A percentile compares a stretch with the other conserved stretches of the same genome.
These are phyloP conservation scores for Meloidogyne exigua DNA, from an alignment of 1,140 invertebrate genomes.

Conservation along the genomic window DNA sequence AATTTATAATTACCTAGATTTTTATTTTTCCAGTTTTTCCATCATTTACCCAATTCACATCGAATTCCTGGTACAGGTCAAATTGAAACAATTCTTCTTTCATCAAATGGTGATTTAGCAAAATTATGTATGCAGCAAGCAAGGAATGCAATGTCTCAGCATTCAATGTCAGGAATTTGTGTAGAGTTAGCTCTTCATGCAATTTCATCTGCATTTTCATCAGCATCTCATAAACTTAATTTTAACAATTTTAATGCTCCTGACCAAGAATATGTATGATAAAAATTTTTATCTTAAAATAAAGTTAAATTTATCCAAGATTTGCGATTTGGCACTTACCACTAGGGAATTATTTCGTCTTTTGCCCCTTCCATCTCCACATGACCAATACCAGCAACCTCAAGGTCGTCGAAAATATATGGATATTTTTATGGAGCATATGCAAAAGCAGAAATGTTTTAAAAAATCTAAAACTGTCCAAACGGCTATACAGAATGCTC, in stretches of 20 bases:
- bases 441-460: conserved; percentile 26
- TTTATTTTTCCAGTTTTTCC: conserved; percentile 6
- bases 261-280: conserved; percentile 25
- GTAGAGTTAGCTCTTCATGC: conserved; percentile 21
- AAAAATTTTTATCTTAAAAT: background rate
- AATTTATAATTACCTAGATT: background rate
- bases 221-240: conserved; percentile 26
- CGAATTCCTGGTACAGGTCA: conserved; percentile 9
- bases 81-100: background rate
- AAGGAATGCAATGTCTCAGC: conserved; percentile 6
- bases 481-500: background rate
- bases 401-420: conserved; percentile 19
- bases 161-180: conserved; percentile 12
- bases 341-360: conserved; percentile 21
- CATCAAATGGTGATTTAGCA: conserved; percentile 12
- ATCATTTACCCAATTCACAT: conserved; percentile 17
- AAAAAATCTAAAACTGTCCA: conserved; percentile 14
- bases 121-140: conserved; percentile 25
- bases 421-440: conserved; percentile 23
- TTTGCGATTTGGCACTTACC: conserved; percentile 22
- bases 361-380: background rate
- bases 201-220: conserved; percentile 20
- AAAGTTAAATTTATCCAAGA: background rate
- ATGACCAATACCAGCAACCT: conserved; percentile 9
- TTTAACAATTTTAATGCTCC: conserved; percentile 19